A percentile compares a stretch with the other conserved stretches of the same genome.
Evolutionary conservation across 2,888 invertebrate species (phyloP).

Genomic region (Thyatira batis): DNA sequence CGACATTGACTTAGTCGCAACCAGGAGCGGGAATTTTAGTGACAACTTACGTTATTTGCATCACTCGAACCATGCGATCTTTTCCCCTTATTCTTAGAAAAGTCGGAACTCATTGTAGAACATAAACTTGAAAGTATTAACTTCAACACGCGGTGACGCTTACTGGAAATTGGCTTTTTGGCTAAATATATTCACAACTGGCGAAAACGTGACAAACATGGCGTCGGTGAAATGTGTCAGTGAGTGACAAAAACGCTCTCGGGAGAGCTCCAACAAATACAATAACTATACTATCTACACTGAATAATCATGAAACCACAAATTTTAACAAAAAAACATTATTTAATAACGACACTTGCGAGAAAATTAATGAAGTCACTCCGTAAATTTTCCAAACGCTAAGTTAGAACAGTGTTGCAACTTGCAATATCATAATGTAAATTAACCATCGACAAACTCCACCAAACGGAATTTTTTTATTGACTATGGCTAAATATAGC

Average conservation of each 20-base stretch:
- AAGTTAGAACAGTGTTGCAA: not conserved
- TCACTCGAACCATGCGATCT: slow-evolving; percentile 50
- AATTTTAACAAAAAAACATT: not conserved
- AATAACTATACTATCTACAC: not conserved
- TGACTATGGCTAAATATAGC: no score
- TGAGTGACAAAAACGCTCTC: slow-evolving; percentile 37
- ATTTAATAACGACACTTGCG: not conserved
- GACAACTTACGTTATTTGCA: slow-evolving; percentile 62
- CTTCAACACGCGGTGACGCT: slow-evolving; percentile 14
- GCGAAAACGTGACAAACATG: slow-evolving; percentile 80
- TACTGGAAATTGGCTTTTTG: slow-evolving; percentile 38
- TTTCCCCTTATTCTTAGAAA: slow-evolving; percentile 55
- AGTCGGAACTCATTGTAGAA: slow-evolving; percentile 56
- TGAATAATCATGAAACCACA: not conserved
- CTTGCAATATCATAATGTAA: no score
- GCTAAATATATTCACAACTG: slow-evolving; percentile 59
- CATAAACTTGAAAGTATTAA: slow-evolving; percentile 20
- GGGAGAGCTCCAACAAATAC: slow-evolving; percentile 24
- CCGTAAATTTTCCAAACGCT: not conserved
- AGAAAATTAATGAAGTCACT: not conserved
- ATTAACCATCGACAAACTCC: no score
- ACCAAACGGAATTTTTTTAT: no score
- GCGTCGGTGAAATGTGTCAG: slow-evolving; percentile 64
- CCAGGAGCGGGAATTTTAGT: slow-evolving; percentile 62
- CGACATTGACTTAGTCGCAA: slow-evolving; percentile 31